A percentile compares a stretch with the other conserved stretches of the same genome.
phyloP scores from a whole-genome alignment of 2,888 invertebrate species.

The Blera fallax region DNA sequence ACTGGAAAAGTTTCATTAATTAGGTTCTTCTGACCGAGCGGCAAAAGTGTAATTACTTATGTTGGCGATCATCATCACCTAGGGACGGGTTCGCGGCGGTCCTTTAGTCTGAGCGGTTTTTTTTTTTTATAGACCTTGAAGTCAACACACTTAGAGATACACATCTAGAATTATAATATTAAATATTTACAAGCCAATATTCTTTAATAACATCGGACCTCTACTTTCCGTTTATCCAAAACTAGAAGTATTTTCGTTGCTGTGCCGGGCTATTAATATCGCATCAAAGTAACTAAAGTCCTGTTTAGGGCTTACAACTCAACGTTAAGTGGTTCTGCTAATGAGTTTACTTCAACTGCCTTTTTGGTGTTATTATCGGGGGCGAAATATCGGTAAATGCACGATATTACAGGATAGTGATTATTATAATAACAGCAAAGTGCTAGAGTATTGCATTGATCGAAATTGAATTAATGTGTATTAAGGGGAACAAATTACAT shows the following conservation, averaged over 20 bases:
- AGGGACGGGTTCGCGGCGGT: slow-evolving; percentile 19
- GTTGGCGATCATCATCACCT: slow-evolving; percentile 48
- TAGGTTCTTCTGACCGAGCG: slow-evolving; percentile 67
- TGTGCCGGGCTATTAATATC: slow-evolving; percentile 61
- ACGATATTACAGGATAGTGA: slow-evolving; percentile 60
- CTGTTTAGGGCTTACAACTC: slow-evolving; percentile 61
- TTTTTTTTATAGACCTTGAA: background rate
- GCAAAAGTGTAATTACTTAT: slow-evolving; percentile 66
- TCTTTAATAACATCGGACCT: slow-evolving; percentile 34
- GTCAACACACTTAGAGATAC: slow-evolving; percentile 35
- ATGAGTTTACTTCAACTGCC: slow-evolving; percentile 67
- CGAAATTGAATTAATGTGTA: slow-evolving; percentile 66
- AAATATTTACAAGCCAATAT: slow-evolving; percentile 61
- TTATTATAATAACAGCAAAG: slow-evolving; percentile 65
- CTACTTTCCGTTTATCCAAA: slow-evolving; percentile 33
- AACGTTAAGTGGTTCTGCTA: slow-evolving; percentile 64
- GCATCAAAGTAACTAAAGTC: slow-evolving; percentile 67
- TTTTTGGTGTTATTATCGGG: slow-evolving; percentile 59
- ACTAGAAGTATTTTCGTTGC: slow-evolving; percentile 2
- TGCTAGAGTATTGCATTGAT: slow-evolving; percentile 51
- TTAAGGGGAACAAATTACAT: slow-evolving; percentile 30
- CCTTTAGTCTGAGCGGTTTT: background rate
- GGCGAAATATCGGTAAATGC: slow-evolving; percentile 63
- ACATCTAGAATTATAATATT: slow-evolving; percentile 53
- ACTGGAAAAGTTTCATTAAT: slow-evolving; percentile 66